Conservation (phyloP, 2,113 vertebrate species). For the Chaetodon trifascialis region DNA sequence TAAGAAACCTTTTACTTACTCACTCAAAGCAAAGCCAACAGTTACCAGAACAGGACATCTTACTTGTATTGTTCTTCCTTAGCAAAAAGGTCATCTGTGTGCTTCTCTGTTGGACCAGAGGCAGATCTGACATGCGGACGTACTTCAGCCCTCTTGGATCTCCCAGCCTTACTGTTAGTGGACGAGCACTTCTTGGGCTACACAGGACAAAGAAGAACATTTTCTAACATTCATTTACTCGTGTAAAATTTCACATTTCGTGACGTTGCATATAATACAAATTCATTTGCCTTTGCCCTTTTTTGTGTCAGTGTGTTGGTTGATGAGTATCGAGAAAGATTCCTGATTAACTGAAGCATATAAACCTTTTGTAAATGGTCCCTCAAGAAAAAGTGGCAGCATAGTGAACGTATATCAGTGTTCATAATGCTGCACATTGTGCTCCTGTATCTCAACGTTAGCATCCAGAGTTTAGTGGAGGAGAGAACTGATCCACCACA, state of each 20-base stretch:
- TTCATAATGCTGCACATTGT: neutral
- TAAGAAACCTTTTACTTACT: neutral
- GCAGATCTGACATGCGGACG: slow-evolving; percentile 55
- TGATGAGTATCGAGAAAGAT: neutral
- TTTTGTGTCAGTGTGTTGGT: neutral
- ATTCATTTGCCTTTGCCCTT: neutral
- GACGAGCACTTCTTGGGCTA: slow-evolving; percentile 69
- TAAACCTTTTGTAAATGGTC: neutral
- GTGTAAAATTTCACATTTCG: neutral
- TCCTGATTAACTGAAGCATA: no score
- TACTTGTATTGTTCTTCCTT: slow-evolving; percentile 92
- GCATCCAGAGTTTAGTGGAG: neutral
- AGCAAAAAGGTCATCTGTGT: slow-evolving; percentile 80
- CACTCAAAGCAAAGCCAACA: neutral
- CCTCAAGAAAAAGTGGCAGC: neutral
- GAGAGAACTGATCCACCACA: no score
- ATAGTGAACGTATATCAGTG: neutral
- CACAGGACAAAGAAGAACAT: slow-evolving; percentile 1
- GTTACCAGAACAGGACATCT: slow-evolving; percentile 10
- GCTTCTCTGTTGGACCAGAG: slow-evolving; percentile 53
- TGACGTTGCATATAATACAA: neutral
- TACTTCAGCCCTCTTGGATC: slow-evolving; percentile 22
- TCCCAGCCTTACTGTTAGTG: slow-evolving; percentile 47
- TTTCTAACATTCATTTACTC: neutral
- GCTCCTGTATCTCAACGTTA: neutral